Percentiles rank a stretch among this genome's conserved stretches.
phyloP scores from a whole-genome alignment of 2,113 vertebrate species.

The Triplophysa dalaica region DNA sequence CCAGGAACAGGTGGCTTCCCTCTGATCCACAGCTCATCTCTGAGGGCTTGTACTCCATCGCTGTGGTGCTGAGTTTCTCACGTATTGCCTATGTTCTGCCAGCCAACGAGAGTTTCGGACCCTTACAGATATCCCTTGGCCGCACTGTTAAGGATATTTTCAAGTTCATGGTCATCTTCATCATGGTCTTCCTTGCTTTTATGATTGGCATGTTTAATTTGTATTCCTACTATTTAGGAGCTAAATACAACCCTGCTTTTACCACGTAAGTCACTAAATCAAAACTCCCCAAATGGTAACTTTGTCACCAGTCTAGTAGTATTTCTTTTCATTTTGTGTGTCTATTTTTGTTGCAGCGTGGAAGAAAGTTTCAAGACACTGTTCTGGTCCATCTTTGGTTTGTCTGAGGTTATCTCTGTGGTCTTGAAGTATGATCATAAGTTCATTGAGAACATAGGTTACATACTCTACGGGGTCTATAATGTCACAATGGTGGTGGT shows the following conservation, averaged over 20 bases:
- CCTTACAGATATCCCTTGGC: conserved; percentile 86
- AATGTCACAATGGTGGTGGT: conserved; percentile 90
- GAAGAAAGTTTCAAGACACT: conserved; percentile 91
- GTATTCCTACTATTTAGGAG: conserved; percentile 89
- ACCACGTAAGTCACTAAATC: conserved; percentile 80
- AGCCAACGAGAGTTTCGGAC: conserved; percentile 89
- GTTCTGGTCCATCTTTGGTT: conserved; percentile 90
- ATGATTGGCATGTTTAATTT: conserved; percentile 93
- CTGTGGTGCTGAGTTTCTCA: conserved; percentile 87
- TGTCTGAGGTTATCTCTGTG: conserved; percentile 87
- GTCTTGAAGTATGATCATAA: conserved; percentile 89
- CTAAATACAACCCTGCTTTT: conserved; percentile 86
- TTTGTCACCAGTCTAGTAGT: too few species aligned
- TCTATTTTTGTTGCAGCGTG: conserved; percentile 67
- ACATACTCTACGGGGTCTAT: conserved; percentile 86
- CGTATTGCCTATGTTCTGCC: conserved; percentile 87
- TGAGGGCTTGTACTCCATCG: conserved; percentile 87
- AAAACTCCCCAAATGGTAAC: too few species aligned
- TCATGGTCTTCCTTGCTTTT: conserved; percentile 90
- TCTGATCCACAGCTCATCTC: conserved; percentile 93
- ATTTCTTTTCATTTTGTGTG: neutral
- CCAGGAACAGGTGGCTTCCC: conserved; percentile 87
- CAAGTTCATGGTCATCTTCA: conserved; percentile 92
- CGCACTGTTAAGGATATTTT: conserved; percentile 91
- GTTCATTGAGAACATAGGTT: conserved; percentile 89